Evolutionary conservation across 1,140 invertebrate species (phyloP).

Genomic region (Zaprionus ornatus): DNA sequence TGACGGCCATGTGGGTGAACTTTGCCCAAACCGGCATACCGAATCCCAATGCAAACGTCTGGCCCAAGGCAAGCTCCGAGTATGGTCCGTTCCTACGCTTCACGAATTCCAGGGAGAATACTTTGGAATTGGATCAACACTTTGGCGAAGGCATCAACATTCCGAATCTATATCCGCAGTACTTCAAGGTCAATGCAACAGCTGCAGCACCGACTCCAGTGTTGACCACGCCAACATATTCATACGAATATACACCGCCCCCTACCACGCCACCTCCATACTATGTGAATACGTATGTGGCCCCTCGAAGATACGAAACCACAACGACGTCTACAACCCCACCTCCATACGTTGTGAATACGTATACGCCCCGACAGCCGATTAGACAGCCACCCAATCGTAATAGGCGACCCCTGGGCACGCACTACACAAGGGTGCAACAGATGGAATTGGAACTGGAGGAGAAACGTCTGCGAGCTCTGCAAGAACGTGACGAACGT

Average conservation of each 20-base stretch:
- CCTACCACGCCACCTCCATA: too few relatives aligned
- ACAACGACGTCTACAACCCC: constrained; percentile 30
- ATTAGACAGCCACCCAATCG: background rate
- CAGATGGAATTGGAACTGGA: constrained; percentile 11
- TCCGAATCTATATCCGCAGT: constrained; percentile 58
- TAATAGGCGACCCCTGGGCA: background rate
- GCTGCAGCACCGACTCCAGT: constrained; percentile 15
- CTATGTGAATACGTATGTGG: too few relatives aligned
- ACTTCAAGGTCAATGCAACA: constrained; percentile 13
- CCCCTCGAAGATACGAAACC: too few relatives aligned
- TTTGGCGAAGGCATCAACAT: constrained; percentile 71
- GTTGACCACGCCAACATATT: too few relatives aligned
- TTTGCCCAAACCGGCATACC: constrained; percentile 65
- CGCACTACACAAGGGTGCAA: background rate
- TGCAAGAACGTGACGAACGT: constrained; percentile 28
- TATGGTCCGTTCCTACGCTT: constrained; percentile 74
- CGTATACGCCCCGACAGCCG: constrained; percentile 6
- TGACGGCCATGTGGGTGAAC: constrained; percentile 73
- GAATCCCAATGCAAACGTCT: constrained; percentile 50
- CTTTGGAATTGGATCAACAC: constrained; percentile 71
- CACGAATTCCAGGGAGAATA: constrained; percentile 53
- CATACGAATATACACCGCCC: too few relatives aligned
- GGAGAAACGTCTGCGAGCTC: constrained; percentile 15
- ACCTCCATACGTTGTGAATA: constrained; percentile 39
- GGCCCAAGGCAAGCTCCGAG: constrained; percentile 65